Percentiles rank a stretch among this genome's conserved stretches.
Conservation (phyloP, 2,797 vertebrate genomes). For the Bradypodion ventrale region DNA sequence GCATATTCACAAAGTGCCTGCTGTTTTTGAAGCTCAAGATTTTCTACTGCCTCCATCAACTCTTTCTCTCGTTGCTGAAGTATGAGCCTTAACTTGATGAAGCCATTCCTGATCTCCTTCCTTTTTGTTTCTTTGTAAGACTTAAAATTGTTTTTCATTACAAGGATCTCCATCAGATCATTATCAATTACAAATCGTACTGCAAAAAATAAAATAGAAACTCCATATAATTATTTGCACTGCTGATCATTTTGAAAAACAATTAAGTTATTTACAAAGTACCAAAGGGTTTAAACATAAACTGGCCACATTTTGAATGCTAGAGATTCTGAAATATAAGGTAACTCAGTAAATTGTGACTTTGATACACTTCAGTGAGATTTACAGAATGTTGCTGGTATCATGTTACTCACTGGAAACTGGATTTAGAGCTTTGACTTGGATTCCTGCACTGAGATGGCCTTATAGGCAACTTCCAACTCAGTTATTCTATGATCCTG, state of each 20-base stretch:
- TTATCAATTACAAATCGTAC: slow-evolving; percentile 66
- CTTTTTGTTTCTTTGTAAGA: slow-evolving; percentile 67
- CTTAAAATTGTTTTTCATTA: slow-evolving; percentile 70
- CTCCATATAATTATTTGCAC: slow-evolving; percentile 3
- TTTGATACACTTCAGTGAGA: neutral
- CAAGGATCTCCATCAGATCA: slow-evolving; percentile 70
- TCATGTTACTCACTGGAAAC: neutral
- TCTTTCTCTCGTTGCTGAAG: slow-evolving; percentile 68
- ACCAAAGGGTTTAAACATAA: neutral
- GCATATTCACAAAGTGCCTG: slow-evolving; percentile 68
- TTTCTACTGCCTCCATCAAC: slow-evolving; percentile 70
- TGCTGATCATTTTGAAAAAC: slow-evolving; percentile 8
- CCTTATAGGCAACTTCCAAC: too few relatives aligned
- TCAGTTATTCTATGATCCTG: too few relatives aligned
- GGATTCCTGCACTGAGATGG: too few relatives aligned
- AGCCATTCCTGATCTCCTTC: slow-evolving; percentile 68
- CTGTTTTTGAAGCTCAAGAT: slow-evolving; percentile 66
- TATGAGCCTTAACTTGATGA: slow-evolving; percentile 64
- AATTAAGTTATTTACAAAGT: neutral
- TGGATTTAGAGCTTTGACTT: neutral
- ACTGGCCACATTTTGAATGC: neutral
- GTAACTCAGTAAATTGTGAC: neutral
- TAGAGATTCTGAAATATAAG: neutral
- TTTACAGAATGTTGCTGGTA: neutral
- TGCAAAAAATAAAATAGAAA: slow-evolving; percentile 56